phyloP scores from a whole-genome alignment of 2,888 invertebrate species.

The Hirtodrosophila cameraria region DNA sequence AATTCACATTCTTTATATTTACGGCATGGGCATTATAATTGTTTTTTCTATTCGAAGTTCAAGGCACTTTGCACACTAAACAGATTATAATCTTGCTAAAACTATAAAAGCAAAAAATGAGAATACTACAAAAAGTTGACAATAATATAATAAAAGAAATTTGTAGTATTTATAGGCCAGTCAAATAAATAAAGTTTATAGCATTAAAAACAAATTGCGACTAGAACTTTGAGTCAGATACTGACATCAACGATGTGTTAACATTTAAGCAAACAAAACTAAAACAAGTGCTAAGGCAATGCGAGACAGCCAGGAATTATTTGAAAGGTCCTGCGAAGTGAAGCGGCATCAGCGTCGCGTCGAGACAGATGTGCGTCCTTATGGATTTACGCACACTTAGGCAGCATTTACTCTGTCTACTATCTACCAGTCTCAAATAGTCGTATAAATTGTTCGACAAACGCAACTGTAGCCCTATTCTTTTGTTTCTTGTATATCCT shows the following conservation, averaged over 20 bases:
- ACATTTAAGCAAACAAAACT: slow-evolving; percentile 43
- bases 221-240: slow-evolving; percentile 5
- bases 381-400: slow-evolving; percentile 72
- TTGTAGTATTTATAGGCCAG: slow-evolving; percentile 8
- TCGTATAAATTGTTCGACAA: slow-evolving; percentile 60
- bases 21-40: slow-evolving; percentile 53
- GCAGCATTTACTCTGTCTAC: slow-evolving; percentile 57
- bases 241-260: slow-evolving; percentile 60
- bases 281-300: slow-evolving; percentile 28
- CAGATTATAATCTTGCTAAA: slow-evolving; percentile 69
- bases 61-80: slow-evolving; percentile 54
- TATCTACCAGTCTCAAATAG: slow-evolving; percentile 33
- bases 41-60: slow-evolving; percentile 35
- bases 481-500: slow-evolving; percentile 11
- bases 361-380: slow-evolving; percentile 42
- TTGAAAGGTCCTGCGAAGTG: slow-evolving; percentile 34
- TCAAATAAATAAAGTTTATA: slow-evolving; percentile 43
- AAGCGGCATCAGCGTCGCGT: neutral
- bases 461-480: slow-evolving; percentile 45
- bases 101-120: slow-evolving; percentile 42
- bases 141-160: slow-evolving; percentile 25
- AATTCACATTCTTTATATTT: slow-evolving; percentile 47
- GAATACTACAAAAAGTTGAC: slow-evolving; percentile 17
- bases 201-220: slow-evolving; percentile 42
- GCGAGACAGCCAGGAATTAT: slow-evolving; percentile 44